Percentiles rank a stretch among this genome's conserved stretches.
These are phyloP conservation scores for Lumbricus terrestris DNA, from an alignment of 2,888 invertebrate genomes.

Conservation along the genomic window DNA sequence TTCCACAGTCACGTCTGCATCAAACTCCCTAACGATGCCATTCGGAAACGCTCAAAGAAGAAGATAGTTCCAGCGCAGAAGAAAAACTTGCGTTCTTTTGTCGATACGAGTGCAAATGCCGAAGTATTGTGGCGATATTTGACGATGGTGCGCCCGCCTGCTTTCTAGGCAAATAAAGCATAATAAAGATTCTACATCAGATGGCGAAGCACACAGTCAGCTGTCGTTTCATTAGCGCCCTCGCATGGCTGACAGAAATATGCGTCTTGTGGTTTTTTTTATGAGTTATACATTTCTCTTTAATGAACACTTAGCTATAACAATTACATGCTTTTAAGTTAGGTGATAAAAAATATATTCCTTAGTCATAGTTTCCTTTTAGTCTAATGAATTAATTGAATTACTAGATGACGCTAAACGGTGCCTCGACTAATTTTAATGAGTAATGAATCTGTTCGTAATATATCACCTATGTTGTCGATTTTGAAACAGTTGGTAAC, in stretches of 20 bases:
- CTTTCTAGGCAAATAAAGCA: background rate
- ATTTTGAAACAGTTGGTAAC: background rate
- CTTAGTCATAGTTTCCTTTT: background rate
- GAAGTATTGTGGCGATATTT: background rate
- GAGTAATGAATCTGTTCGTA: background rate
- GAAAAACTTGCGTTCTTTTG: background rate
- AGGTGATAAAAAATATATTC: background rate
- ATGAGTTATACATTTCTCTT: background rate
- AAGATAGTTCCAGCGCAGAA: background rate
- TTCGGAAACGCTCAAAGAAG: background rate
- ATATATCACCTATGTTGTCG: background rate
- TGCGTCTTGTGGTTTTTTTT: background rate
- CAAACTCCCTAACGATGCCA: background rate
- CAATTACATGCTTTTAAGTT: background rate
- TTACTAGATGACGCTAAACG: background rate
- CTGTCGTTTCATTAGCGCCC: background rate
- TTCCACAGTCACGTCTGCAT: background rate
- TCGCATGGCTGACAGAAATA: background rate
- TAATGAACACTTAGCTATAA: background rate
- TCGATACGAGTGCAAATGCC: background rate
- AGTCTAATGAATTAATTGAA: background rate
- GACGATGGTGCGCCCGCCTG: background rate
- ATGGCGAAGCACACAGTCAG: background rate
- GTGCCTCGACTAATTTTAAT: background rate
- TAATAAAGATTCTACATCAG: background rate